Evolutionary conservation across 2,113 vertebrate species (phyloP).

Genomic region (Alosa alosa): DNA sequence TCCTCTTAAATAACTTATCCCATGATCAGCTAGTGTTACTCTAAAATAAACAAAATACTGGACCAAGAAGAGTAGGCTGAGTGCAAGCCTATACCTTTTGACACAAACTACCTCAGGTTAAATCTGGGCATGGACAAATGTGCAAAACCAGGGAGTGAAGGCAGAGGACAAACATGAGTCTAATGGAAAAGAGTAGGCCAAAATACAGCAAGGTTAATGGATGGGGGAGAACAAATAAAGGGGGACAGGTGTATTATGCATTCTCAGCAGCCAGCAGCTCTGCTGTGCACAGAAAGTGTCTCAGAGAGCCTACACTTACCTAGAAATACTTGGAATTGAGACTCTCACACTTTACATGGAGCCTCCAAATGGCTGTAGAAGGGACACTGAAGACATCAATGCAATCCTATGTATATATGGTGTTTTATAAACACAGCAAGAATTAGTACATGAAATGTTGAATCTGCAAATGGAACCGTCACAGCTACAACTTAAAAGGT

Average conservation of each 20-base stretch:
- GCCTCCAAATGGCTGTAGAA: too few species aligned
- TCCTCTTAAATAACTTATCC: too few species aligned
- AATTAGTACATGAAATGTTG: too few species aligned
- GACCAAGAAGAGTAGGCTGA: background rate
- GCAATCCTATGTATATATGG: too few species aligned
- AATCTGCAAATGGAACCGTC: too few species aligned
- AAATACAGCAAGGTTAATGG: background rate
- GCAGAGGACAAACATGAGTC: background rate
- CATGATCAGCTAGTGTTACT: too few species aligned
- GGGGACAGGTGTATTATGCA: background rate
- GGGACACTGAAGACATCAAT: too few species aligned
- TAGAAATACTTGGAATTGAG: too few species aligned
- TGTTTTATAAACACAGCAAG: too few species aligned
- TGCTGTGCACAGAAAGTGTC: background rate
- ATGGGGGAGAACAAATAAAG: background rate
- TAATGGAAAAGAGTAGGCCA: background rate
- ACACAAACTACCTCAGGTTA: background rate
- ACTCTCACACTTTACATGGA: too few species aligned
- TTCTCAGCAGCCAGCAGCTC: background rate
- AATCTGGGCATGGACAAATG: background rate
- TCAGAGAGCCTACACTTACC: too few species aligned
- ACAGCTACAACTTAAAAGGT: too few species aligned
- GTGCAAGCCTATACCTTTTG: background rate
- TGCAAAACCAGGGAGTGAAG: background rate
- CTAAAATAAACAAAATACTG: background rate